Evolutionary conservation across 1,140 invertebrate genomes (phyloP), one percentile per base, ranked within the genome.

Genomic region (Melipona quadrifasciata): DNA sequence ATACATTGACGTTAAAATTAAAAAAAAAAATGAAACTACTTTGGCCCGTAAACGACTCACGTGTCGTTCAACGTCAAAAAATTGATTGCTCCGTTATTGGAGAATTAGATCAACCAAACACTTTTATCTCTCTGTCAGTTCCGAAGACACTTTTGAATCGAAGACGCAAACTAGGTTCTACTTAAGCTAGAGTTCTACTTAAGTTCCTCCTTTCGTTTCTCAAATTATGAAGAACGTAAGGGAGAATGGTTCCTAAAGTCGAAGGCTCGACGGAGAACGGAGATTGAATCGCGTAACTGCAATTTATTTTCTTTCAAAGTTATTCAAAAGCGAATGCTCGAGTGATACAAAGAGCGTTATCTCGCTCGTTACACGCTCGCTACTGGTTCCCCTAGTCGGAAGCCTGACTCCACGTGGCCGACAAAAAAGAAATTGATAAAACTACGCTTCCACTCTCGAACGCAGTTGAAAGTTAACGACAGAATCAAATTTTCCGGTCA

Each of bases 391-490:
- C 27, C 55, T 2, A 31, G 51, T 19, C 72, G 5, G 31, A 2
- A 39, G 12, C 8, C 16, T 6, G n/a, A 11, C n/a, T 39, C 21
- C 17, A 24, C 31, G 47, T 24, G 2, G 5, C 27, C 71, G 71
- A 51, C 16, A 21, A 78, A 21, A 78, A 67, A 31, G 61, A 34
- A 47, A 75, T 71, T 51, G 76, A 61, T 58, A 16, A n/a, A 78
- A 58, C 53, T n/a, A 21, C 27, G 39, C 57, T n/a, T 16, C 39
- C 5, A 5, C 34, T 58, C 71, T 70, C 11, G 61, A 12, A 24
- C 47, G 16, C 27, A 34, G 21, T 83, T 10, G 17, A 57, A 31
- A 70, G 39, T 78, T 78, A 83, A 83, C 39, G 82, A 70, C 53
- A 57, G 74, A 10, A 61, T 47, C 51, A 71, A 34, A 78, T 71